A percentile compares a stretch with the other conserved stretches of the same genome.
Conservation (phyloP, 2,888 invertebrate genomes). For the Tromatobia lineatoria region DNA sequence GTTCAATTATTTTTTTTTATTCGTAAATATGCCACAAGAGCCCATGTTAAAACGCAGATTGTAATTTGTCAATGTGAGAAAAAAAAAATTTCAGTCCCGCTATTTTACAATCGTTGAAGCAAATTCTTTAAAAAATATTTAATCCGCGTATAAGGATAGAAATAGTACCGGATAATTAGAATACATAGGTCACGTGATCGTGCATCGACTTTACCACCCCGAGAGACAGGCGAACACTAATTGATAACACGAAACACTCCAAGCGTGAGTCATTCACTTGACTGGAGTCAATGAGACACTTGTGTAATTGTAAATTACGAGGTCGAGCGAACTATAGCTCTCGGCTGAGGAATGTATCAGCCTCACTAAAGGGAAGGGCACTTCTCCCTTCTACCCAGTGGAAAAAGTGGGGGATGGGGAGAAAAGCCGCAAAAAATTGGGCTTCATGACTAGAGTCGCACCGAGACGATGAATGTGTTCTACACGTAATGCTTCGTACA, state of each 20-base stretch:
- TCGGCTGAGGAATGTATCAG: conserved; percentile 65
- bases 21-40: too few relatives aligned
- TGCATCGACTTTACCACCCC: neutral
- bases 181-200: neutral
- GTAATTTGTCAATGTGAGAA: too few relatives aligned
- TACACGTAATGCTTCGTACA: conserved; percentile 1
- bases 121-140: too few relatives aligned
- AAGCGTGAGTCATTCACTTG: conserved; percentile 80
- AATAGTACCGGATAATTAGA: neutral
- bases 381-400: too few relatives aligned
- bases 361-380: conserved; percentile 12
- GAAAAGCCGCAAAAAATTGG: conserved; percentile 43
- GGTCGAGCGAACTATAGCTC: conserved; percentile 58
- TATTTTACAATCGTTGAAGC: too few relatives aligned
- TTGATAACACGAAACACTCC: conserved; percentile 74
- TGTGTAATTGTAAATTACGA: conserved; percentile 77
- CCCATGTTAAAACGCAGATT: too few relatives aligned
- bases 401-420: neutral
- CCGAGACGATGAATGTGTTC: conserved; percentile 9
- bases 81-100: too few relatives aligned
- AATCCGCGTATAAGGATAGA: neutral
- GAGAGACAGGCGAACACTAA: conserved; percentile 61
- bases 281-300: conserved; percentile 79
- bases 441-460: conserved; percentile 17
- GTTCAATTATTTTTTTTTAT: too few relatives aligned